Base-by-base conservation (phyloP, 2,797 vertebrate genomes). In the Sebastes umbrosus region DNA sequence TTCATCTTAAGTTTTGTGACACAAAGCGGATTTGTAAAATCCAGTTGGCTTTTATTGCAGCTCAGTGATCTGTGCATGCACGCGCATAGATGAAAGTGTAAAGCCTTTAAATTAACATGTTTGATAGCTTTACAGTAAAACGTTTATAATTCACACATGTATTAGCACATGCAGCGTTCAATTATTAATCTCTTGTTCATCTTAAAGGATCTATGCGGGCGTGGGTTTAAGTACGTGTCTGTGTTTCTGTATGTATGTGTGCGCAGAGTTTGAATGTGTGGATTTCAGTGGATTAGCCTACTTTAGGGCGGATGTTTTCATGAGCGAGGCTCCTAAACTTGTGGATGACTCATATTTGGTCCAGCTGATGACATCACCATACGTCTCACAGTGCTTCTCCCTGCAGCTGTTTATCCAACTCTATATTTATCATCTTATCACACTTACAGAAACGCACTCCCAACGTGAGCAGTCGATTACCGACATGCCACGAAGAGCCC, bases 11-110 rank as follows among this genome's bases (percentile, higher is more conserved):
- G 71, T 90, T 91, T 76, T 55, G 52, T 91, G 90, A 93, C 92
- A 89, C 87, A 94, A 93, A 94, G 90, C 84, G 73, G 90, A 91
- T 92, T 94, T 92, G 75, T 79, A 77, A 91, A 93, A 89, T 91
- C 85, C 84, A 84, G 69, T 32, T 25, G 88, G 87, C 85, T 82
- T 77, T 65, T 73, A 79, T 27, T 83, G 84, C 82, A 58, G 89
- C 79, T 87, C 81, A 67, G 54, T 58, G 55, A 81, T 77, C 68
- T 63, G 60, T 57, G 64, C 75, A 31, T 4, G 22, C 80, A 71
- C 77, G 70, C 62, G 36, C 69, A 60, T 43, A 39, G 39, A 77
- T 27, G 22, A 36, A 73, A 58, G 68, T 73, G 74, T 82, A 80
- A 90, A 88, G 73, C 70, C 75, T 39, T 84, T 63, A 87, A 81